A percentile compares a stretch with the other conserved stretches of the same genome.
phyloP scores from a whole-genome alignment of 2,888 invertebrate species.

The Drosophila subquinaria region DNA sequence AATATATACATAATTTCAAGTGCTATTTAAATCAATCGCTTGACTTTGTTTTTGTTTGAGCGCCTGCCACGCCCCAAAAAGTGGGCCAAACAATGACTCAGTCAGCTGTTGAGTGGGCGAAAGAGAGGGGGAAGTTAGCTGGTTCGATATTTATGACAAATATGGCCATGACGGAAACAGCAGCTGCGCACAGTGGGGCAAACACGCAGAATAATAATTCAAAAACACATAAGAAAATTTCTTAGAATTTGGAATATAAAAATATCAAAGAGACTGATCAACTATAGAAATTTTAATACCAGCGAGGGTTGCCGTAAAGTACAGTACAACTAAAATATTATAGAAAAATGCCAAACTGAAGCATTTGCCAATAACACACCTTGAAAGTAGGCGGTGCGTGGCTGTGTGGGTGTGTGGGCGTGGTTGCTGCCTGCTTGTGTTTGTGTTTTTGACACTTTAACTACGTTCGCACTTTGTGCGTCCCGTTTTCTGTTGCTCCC shows the following conservation, averaged over 20 bases:
- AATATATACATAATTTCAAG: constrained; percentile 59
- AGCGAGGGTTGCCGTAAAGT: constrained; percentile 3
- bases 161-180: constrained; percentile 48
- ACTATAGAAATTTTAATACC: not conserved
- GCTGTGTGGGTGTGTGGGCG: constrained; percentile 20
- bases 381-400: constrained; percentile 1
- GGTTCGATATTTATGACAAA: constrained; percentile 77
- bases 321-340: not conserved
- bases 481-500: constrained; percentile 34
- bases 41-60: constrained; percentile 16
- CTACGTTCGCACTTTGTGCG: constrained; percentile 57
- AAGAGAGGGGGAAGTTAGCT: constrained; percentile 31
- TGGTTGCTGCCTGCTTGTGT: constrained; percentile 24
- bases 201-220: not conserved
- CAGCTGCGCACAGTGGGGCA: constrained; percentile 20
- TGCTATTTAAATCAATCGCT: constrained; percentile 75
- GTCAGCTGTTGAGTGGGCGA: constrained; percentile 34
- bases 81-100: constrained; percentile 12
- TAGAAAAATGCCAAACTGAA: constrained; percentile 47
- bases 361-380: constrained; percentile 10
- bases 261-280: not conserved
- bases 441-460: constrained; percentile 74
- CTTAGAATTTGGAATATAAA: too few relatives aligned
- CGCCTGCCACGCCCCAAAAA: constrained; percentile 33
- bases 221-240: not conserved